Evolutionary conservation across 2,113 vertebrate genomes (phyloP).

Genomic region (Gambusia affinis): DNA sequence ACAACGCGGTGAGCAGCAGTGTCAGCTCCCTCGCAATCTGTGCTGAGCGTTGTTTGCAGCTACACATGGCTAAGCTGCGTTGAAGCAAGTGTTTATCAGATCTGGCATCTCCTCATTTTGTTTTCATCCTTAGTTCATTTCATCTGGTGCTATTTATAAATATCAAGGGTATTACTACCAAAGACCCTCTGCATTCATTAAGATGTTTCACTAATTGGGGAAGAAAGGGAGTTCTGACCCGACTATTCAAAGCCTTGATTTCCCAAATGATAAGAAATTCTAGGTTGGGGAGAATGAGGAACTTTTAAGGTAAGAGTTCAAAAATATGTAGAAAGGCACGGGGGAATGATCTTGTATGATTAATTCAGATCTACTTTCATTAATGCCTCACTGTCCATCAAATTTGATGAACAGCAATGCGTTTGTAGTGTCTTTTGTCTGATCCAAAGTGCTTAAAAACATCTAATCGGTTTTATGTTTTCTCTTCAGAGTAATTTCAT

Average conservation of each 20-base stretch:
- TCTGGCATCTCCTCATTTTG: conserved; percentile 55
- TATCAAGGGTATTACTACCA: conserved; percentile 13
- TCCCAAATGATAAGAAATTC: no score
- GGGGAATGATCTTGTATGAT: no score
- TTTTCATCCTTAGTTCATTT: conserved; percentile 44
- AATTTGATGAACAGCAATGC: no score
- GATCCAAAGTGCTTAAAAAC: neutral
- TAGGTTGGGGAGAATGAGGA: no score
- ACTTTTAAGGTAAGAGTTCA: no score
- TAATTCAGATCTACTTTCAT: neutral
- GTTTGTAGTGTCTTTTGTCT: neutral
- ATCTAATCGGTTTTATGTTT: neutral
- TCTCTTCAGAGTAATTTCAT: neutral
- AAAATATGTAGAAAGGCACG: no score
- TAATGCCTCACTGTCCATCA: neutral
- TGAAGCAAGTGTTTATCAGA: conserved; percentile 60
- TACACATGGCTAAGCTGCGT: conserved; percentile 60
- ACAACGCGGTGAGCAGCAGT: conserved; percentile 31
- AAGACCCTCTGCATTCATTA: conserved; percentile 1
- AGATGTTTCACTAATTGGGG: neutral
- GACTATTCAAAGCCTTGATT: neutral
- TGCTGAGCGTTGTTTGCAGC: conserved; percentile 48
- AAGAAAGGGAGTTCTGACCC: neutral
- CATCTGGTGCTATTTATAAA: conserved; percentile 31
- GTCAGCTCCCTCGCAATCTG: conserved; percentile 65